Evolutionary conservation across 2,113 vertebrate genomes (phyloP), one percentile per base, ranked within the genome.

Genomic region (Catharus fuscescens): DNA sequence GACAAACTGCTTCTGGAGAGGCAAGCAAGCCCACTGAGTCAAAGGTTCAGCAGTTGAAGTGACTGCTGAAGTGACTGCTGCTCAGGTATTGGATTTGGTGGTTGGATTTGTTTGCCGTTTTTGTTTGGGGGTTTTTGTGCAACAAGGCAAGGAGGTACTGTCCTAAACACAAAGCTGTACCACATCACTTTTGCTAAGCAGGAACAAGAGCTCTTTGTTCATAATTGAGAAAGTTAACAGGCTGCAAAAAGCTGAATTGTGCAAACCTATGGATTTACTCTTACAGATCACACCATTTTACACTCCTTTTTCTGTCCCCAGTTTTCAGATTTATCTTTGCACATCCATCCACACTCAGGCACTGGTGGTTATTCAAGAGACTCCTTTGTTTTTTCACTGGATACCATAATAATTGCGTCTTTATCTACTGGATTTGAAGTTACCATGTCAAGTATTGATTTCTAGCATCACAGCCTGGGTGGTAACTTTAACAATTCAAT

Each of bases 41-140:
- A 76, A 42, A 8, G 19, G 12, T 13, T 42, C 24, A 45, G 31
- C 10, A 44, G 29, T 3, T 31, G 11, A 36, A 36, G 34, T 36
- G 34, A 36, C 34, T 17, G 83, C 17, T 53, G 62, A 70, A 48
- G 21, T 15, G 38, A 18, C 34, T 74, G n/a, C 34, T 59, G 26
- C 48, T 53, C 0, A 1, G 3, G 20, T 24, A 64, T 9, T 5
- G 2, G 1, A 12, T 50, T 81, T 34, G 1, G 1, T 31, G 21
- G 12, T 53, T 77, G 14, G 54, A 31, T 52, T 76, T 32, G 12
- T 53, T 69, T 19, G 18, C 38, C 7, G 2, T 21, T 60, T 32
- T 17, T 38, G 12, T 13, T 38, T 53, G 24, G 5, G 48, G 11
- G 3, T 16, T 54, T 73, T 78, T 24, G 13, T 26, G 10, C 11